Evolutionary conservation across 2,888 invertebrate species (phyloP).

Genomic region (Meghimatium bilineatum): DNA sequence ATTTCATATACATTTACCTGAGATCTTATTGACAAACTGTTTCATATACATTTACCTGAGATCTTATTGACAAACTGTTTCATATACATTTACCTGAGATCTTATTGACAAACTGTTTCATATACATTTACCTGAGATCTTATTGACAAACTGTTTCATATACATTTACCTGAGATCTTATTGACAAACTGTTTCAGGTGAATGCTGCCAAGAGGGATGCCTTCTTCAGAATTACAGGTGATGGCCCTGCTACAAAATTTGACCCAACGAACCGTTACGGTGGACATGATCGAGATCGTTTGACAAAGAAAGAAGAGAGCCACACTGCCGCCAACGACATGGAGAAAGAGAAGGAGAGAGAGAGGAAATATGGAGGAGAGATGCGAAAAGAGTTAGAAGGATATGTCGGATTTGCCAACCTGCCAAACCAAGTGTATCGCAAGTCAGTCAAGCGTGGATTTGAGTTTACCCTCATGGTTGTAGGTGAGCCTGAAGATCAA

Average conservation of each 20-base stretch:
- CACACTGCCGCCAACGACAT: conserved; percentile 16
- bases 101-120: no score
- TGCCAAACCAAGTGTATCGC: conserved; percentile 75
- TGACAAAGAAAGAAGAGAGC: conserved; percentile 58
- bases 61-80: no score
- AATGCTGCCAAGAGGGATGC: conserved; percentile 72
- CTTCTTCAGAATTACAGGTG: conserved; percentile 64
- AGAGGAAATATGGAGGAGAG: conserved; percentile 53
- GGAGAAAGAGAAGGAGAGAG: conserved; percentile 51
- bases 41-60: no score
- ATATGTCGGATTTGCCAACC: conserved; percentile 74
- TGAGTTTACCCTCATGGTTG: conserved; percentile 75
- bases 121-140: no score
- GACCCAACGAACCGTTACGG: conserved; percentile 66
- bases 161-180: not conserved
- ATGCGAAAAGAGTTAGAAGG: conserved; percentile 68
- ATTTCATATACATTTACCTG: no score
- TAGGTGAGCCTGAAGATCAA: conserved; percentile 83
- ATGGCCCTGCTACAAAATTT: conserved; percentile 64
- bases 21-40: no score
- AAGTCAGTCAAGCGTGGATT: conserved; percentile 75
- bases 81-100: no score
- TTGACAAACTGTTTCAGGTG: conserved; percentile 57
- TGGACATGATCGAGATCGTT: conserved; percentile 56
- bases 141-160: no score